These are phyloP conservation scores for Acridotheres tristis DNA, from an alignment of 2,797 vertebrate species.

Conservation along the genomic window DNA sequence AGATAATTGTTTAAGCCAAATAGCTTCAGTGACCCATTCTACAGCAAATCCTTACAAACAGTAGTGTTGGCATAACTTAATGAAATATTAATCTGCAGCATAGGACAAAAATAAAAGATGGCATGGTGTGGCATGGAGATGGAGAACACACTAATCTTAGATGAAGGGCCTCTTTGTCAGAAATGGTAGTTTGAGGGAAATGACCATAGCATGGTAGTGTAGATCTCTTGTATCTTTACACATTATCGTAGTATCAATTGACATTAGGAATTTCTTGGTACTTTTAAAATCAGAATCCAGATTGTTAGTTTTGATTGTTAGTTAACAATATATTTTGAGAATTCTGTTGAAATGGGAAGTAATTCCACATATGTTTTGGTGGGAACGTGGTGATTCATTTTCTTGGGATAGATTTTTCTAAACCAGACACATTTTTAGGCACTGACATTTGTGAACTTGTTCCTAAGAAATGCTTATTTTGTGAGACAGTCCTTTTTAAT, in stretches of 20 bases:
- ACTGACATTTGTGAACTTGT: not conserved
- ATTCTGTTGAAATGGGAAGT: not conserved
- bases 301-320: not conserved
- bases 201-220: not conserved
- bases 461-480: not conserved
- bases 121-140: not conserved
- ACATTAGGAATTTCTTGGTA: not conserved
- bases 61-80: not conserved
- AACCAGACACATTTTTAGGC: not conserved
- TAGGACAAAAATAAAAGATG: not conserved
- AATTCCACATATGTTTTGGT: not conserved
- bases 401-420: not conserved
- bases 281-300: not conserved
- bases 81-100: not conserved
- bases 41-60: not conserved
- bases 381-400: not conserved
- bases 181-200: not conserved
- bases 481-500: not conserved
- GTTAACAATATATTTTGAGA: not conserved
- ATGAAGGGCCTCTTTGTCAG: not conserved
- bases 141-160: not conserved
- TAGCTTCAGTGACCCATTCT: not conserved
- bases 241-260: not conserved
- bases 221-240: not conserved
- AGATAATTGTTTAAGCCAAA: not conserved